Conservation (phyloP, 1,140 invertebrate genomes). For the Hydropsyche tenuis region DNA sequence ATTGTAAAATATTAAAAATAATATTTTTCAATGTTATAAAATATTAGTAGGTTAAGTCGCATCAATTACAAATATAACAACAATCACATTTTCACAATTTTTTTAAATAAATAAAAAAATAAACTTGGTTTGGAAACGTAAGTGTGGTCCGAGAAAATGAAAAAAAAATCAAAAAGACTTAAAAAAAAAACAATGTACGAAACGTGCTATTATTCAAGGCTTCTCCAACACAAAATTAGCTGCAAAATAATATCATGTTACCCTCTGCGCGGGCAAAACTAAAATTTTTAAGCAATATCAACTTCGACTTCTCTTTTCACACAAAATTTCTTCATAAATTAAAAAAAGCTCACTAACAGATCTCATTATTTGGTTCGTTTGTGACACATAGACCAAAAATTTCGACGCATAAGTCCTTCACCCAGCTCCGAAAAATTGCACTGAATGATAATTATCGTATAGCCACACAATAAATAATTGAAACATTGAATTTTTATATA, state of each 20-base stretch:
- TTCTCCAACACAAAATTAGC: background rate
- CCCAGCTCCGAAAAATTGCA: slow-evolving; percentile 4
- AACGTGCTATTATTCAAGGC: background rate
- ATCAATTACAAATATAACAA: slow-evolving; percentile 19
- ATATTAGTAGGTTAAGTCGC: slow-evolving; percentile 25
- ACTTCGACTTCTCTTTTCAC: background rate
- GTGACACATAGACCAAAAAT: slow-evolving; percentile 32
- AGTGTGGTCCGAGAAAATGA: background rate
- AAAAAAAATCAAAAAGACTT: background rate
- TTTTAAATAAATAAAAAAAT: slow-evolving; percentile 15
- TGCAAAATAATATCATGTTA: slow-evolving; percentile 8
- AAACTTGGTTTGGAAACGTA: background rate
- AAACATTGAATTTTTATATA: slow-evolving; percentile 30
- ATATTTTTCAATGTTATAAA: slow-evolving; percentile 7
- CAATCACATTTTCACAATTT: slow-evolving; percentile 1
- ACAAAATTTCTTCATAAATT: slow-evolving; percentile 27
- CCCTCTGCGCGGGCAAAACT: background rate
- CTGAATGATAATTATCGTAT: slow-evolving; percentile 8
- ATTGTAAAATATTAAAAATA: slow-evolving; percentile 8
- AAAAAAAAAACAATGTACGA: background rate
- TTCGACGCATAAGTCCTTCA: slow-evolving; percentile 17
- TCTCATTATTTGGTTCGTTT: slow-evolving; percentile 25
- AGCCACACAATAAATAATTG: slow-evolving; percentile 29
- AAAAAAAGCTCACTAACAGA: slow-evolving; percentile 36
- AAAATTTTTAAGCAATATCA: no score